Conservation (phyloP, 53 echinoderm and acorn worm species). For the Stichopus horrens region DNA sequence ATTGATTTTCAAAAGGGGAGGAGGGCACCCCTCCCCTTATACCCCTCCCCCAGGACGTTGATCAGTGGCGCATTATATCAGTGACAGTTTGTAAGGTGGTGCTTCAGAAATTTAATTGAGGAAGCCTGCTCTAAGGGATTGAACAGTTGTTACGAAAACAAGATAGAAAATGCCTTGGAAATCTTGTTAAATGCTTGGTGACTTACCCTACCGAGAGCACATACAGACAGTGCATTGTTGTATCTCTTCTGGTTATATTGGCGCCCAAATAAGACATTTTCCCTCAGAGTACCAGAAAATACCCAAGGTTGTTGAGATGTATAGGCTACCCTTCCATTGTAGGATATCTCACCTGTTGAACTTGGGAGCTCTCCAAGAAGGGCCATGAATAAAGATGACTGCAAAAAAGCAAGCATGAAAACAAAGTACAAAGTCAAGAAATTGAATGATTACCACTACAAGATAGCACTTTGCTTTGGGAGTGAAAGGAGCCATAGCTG, state of each 20-base stretch:
- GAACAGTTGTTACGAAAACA: too few species aligned
- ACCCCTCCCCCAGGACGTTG: too few species aligned
- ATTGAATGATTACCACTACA: too few species aligned
- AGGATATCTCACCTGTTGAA: conserved; percentile 55
- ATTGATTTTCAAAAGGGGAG: too few species aligned
- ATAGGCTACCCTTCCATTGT: conserved; percentile 68
- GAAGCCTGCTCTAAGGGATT: too few species aligned
- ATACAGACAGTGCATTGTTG: conserved; percentile 57
- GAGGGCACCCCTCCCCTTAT: too few species aligned
- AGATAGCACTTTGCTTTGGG: too few species aligned
- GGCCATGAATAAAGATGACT: conserved; percentile 94
- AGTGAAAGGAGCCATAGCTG: too few species aligned
- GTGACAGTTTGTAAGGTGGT: too few species aligned
- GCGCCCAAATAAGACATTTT: conserved; percentile 84
- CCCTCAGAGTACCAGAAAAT: conserved; percentile 77
- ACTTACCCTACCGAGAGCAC: conserved; percentile 80
- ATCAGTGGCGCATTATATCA: too few species aligned
- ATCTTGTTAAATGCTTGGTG: not conserved
- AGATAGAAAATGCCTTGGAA: too few species aligned
- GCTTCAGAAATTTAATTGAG: too few species aligned
- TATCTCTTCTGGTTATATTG: conserved; percentile 60
- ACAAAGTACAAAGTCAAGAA: not conserved
- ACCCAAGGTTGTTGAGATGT: conserved; percentile 93
- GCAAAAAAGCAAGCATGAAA: not conserved
- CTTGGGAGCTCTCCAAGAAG: conserved; percentile 82